Evolutionary conservation across 2,113 vertebrate genomes (phyloP).

Genomic region (Machaerirhynchus nigripectus): DNA sequence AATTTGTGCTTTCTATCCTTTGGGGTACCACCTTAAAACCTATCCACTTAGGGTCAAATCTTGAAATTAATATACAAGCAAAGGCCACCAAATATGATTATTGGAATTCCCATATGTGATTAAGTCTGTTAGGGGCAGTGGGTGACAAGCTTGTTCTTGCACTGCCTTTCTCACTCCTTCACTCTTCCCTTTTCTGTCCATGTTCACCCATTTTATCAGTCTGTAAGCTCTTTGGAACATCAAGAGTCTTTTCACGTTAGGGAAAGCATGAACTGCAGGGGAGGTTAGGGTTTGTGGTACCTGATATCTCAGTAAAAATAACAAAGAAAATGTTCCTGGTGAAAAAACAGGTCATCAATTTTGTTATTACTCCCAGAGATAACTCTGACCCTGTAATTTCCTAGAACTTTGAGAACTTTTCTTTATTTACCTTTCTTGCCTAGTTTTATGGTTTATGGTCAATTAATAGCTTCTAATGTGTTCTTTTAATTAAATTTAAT

Average conservation of each 20-base stretch:
- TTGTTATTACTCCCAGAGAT: neutral
- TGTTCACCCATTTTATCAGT: neutral
- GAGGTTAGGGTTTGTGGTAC: neutral
- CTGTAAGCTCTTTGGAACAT: neutral
- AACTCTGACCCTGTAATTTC: neutral
- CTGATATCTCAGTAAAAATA: neutral
- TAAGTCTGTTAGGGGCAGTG: neutral
- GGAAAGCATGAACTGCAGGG: neutral
- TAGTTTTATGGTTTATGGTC: neutral
- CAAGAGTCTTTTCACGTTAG: accelerated
- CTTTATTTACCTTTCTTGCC: neutral
- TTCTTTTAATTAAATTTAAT: neutral
- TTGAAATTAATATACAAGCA: neutral
- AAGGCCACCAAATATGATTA: neutral
- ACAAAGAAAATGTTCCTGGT: neutral
- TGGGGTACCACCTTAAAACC: neutral
- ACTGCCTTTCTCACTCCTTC: neutral
- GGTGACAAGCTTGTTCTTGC: neutral
- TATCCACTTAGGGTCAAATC: neutral
- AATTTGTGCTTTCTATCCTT: neutral
- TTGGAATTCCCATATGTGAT: neutral
- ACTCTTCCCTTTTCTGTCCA: neutral
- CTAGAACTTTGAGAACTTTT: neutral
- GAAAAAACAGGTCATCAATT: neutral
- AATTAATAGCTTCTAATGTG: neutral